phyloP scores from a whole-genome alignment of 1,140 invertebrate genomes.

The Tachypleus tridentatus region DNA sequence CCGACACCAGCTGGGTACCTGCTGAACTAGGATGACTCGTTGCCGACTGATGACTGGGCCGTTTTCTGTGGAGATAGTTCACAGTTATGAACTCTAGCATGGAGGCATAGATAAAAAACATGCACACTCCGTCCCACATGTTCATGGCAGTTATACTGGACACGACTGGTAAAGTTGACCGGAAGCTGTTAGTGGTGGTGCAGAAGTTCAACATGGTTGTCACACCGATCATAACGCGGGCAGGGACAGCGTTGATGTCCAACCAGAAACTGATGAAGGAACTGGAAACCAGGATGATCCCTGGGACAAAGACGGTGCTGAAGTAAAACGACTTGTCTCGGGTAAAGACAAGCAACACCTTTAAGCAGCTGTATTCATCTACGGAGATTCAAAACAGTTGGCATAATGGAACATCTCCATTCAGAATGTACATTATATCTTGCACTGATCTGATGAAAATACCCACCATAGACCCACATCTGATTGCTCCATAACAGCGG shows the following conservation, averaged over 20 bases:
- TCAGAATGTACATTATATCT: too few relatives aligned
- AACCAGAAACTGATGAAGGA: slow-evolving; percentile 92
- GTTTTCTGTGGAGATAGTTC: slow-evolving; percentile 73
- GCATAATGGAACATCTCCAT: too few relatives aligned
- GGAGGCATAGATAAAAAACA: slow-evolving; percentile 92
- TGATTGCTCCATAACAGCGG: too few relatives aligned
- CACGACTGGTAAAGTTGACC: slow-evolving; percentile 69
- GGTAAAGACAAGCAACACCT: slow-evolving; percentile 80
- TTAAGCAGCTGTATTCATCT: slow-evolving; percentile 66
- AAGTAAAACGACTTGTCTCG: slow-evolving; percentile 90
- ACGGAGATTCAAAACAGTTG: neutral
- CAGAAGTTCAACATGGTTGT: slow-evolving; percentile 97
- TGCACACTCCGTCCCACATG: slow-evolving; percentile 89
- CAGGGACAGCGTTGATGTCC: slow-evolving; percentile 90
- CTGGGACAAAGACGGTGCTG: slow-evolving; percentile 89
- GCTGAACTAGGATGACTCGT: slow-evolving; percentile 5
- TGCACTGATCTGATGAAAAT: too few relatives aligned
- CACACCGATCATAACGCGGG: slow-evolving; percentile 62
- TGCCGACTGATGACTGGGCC: slow-evolving; percentile 17
- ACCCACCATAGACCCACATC: too few relatives aligned
- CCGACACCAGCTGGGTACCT: neutral
- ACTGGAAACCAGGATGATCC: slow-evolving; percentile 86
- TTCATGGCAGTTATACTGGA: slow-evolving; percentile 91
- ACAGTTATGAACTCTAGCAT: slow-evolving; percentile 86
- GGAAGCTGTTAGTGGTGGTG: slow-evolving; percentile 53